Evolutionary conservation across 1,140 invertebrate species (phyloP), one percentile per base, ranked within the genome.

Genomic region (Rhysida immarginata): DNA sequence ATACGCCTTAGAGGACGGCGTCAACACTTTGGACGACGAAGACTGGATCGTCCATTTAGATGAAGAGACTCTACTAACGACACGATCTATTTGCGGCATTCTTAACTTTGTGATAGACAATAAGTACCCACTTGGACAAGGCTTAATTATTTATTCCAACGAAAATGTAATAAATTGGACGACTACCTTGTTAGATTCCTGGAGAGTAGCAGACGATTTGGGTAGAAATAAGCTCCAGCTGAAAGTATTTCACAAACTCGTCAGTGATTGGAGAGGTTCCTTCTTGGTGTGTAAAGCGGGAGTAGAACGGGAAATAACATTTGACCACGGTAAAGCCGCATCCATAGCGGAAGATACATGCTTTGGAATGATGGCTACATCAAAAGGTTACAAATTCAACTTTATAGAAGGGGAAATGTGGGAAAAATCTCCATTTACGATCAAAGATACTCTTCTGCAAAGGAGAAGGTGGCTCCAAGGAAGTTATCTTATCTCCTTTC

Each of bases 41-140:
- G 73, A 74, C 53, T 75, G 71, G 69, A 71, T 75, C 46, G 70
- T 75, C 0, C 74, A 75, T 64, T 61, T 75, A 16, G 74, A 75
- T 59, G 74, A 35, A 64, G n/a, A n/a, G n/a, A n/a, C n/a, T n/a
- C n/a, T n/a, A n/a, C n/a, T n/a, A n/a, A n/a, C n/a, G n/a, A n/a
- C 64, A 45, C 66, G 70, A 51, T 67, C 71, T 11, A 64, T 74
- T 11, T 59, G 64, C 29, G 74, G 74, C 25, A 73, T 76, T 26
- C 54, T 75, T 2, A 76, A 75, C 56, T 75, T 75, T 58, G 66
- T 70, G n/a, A 63, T 59, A 42, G 66, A 71, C 29, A 71, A 68
- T 16, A 66, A 65, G 29, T 65, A 72, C 56, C 60, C 69, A 51
- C 73, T 75, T 60, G 74, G 74, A 14, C 72, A 76, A 60, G 74